Base-by-base conservation (phyloP, 2,888 invertebrate species). In the Sphaeridia pumilis region DNA sequence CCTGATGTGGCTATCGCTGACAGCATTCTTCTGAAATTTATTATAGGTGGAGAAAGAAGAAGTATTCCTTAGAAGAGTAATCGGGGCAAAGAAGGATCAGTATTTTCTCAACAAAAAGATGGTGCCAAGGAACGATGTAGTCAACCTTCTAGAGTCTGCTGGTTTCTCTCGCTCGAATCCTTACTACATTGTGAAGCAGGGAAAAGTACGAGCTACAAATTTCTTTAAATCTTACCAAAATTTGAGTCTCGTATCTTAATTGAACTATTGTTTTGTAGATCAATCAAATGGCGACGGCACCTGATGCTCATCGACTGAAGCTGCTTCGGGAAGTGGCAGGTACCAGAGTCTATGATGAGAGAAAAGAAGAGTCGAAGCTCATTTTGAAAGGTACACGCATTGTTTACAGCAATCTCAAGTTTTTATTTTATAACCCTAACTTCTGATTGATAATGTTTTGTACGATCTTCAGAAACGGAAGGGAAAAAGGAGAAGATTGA, bases 121-220 rank as follows among this genome's bases (percentile, higher is more conserved):
- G 69, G 97, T 97, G 21, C 93, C 97, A 0, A 80, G 95, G 57
- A 87, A 87, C 31, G 95, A 98, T 74, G 95, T 98, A 0, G 90
- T 97, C 74, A 98, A 98, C 73, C 76, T 98, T 14, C 73, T 98
- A 50, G 98, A 99, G 74, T 95, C 97, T 58, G 98, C 98, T 38
- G 98, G 98, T 1, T 88, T 99, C 69, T 98, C 97, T 0, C 84
- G 97, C 66, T 97, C 95, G 10, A 99, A 99, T 75, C 98, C 98
- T 0, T 99, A 99, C 71, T 99, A 98, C 68, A 99, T 99, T 70
- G 98, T 99, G 0, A 99, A 99, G 72, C 98, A 99, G 71, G 98
- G 98, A 74, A 97, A 98, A 74, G 87, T 88, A 71, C 69, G 31
- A 28, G 1, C 34, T 26, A 21, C 4, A n/a, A 25, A 17, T 36